Evolutionary conservation across 2,113 vertebrate species (phyloP), one percentile per base, ranked within the genome.

Genomic region (Saiga tatarica): DNA sequence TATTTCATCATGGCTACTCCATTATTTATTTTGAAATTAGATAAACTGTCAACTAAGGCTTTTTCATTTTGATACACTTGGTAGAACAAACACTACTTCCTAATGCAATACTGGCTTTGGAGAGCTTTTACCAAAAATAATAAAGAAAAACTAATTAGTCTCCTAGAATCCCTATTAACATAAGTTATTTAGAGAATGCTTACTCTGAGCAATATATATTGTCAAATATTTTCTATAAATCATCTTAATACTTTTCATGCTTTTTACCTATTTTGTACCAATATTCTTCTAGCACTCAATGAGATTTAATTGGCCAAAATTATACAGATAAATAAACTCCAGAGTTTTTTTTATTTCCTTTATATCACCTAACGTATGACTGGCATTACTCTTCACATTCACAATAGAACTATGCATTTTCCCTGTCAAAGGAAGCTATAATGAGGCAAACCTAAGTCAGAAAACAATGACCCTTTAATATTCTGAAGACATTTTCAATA

Each of bases 381-480:
- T 79, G 13, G 3, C 50, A 96, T 62, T 25, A 10, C 26, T 52
- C 17, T 12, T n/a, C 1, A 6, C 23, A 25, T 95, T 96, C 57
- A 87, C 28, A 87, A 87, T 0, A 47, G 2, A 85, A 7, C 19
- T 85, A 87, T 33, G 0, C 23, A 92, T 10, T 60, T 97, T 92
- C 45, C 57, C 92, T 97, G 50, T 74, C 14, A 85, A 98, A 71
- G 55, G 1, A 2, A 82, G n/a, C 0, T 94, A 93, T 89, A 0
- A 1, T 36, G 36, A 94, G 26, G 96, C 89, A 33, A 92, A 91
- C 81, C 57, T 97, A 95, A 98, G 84, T 39, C 92, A 87, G 97
- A 93, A 86, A 52, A 10, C 19, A 11, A 0, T n/a, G 33, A 39
- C 33, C 36, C 52, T 97, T 95, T 90, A 95, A 92, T 93, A 96